Conservation (phyloP, 2,888 invertebrate species). For the Monoplex corrugatus region DNA sequence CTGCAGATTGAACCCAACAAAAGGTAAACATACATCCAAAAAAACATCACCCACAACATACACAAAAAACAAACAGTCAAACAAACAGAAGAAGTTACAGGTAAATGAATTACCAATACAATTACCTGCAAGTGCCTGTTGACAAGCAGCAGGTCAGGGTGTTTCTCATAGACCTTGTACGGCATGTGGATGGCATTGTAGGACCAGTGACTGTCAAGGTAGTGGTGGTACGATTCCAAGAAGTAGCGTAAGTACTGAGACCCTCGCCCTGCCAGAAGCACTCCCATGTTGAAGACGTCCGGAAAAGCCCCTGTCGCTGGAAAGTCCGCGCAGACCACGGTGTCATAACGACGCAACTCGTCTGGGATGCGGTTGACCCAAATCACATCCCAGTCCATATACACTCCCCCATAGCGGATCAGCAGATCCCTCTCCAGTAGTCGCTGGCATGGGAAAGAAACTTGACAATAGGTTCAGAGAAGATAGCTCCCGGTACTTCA, state of each 20-base stretch:
- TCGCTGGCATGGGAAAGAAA: slow-evolving; percentile 71
- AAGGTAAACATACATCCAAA: too few species aligned
- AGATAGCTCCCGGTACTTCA: slow-evolving; percentile 61
- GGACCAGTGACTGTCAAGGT: slow-evolving; percentile 59
- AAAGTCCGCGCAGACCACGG: slow-evolving; percentile 72
- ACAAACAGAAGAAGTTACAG: too few species aligned
- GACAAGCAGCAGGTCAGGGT: slow-evolving; percentile 67
- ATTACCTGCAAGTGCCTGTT: slow-evolving; percentile 70
- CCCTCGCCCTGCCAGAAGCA: slow-evolving; percentile 65
- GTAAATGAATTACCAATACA: not conserved
- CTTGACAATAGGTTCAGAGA: slow-evolving; percentile 62
- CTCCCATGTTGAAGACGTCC: slow-evolving; percentile 63
- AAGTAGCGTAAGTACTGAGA: slow-evolving; percentile 60
- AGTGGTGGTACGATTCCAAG: slow-evolving; percentile 59
- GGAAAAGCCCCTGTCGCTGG: slow-evolving; percentile 68
- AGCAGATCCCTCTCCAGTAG: slow-evolving; percentile 72
- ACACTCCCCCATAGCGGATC: slow-evolving; percentile 74
- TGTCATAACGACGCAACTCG: slow-evolving; percentile 62
- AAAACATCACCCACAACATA: too few species aligned
- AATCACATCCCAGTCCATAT: slow-evolving; percentile 74
- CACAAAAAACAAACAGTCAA: too few species aligned
- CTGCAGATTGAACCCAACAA: too few species aligned
- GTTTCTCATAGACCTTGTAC: slow-evolving; percentile 68
- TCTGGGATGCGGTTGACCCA: slow-evolving; percentile 68
- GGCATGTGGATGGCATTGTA: slow-evolving; percentile 63